phyloP scores from a whole-genome alignment of 2,888 invertebrate species.

The Tachina grossa region DNA sequence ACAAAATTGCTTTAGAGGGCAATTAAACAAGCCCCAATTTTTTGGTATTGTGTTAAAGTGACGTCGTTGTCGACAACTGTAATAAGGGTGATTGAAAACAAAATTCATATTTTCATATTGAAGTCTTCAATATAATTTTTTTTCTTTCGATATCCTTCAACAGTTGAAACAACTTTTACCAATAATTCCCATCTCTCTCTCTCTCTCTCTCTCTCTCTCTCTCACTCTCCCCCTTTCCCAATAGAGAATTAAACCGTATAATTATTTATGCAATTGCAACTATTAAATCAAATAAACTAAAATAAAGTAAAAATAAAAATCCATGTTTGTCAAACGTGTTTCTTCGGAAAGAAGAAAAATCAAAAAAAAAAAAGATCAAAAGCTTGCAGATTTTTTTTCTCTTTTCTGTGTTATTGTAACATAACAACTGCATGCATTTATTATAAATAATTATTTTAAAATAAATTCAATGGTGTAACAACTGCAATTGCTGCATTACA shows the following conservation, averaged over 20 bases:
- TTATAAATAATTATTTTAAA: conserved; percentile 35
- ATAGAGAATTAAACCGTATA: conserved; percentile 7
- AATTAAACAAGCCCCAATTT: no score
- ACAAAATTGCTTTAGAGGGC: no score
- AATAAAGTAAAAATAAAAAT: conserved; percentile 33
- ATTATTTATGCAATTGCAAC: conserved; percentile 57
- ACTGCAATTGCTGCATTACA: conserved; percentile 28
- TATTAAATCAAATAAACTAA: conserved; percentile 39
- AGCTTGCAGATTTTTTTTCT: conserved; percentile 13
- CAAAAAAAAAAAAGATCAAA: not conserved
- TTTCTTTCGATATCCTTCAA: no score
- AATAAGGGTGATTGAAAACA: no score
- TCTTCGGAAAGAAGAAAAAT: not conserved
- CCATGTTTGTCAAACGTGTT: conserved; percentile 67
- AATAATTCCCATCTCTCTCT: not conserved
- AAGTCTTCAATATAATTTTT: no score
- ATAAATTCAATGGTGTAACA: conserved; percentile 48
- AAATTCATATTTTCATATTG: no score
- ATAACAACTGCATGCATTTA: not conserved
- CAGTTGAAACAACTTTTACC: conserved; percentile 30
- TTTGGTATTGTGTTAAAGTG: no score
- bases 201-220: no score
- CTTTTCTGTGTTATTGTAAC: not conserved
- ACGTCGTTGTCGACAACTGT: no score
- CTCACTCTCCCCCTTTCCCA: not conserved